A percentile compares a stretch with the other conserved stretches of the same genome.
Conservation (phyloP, 2,888 invertebrate species). For the Melolontha melolontha region DNA sequence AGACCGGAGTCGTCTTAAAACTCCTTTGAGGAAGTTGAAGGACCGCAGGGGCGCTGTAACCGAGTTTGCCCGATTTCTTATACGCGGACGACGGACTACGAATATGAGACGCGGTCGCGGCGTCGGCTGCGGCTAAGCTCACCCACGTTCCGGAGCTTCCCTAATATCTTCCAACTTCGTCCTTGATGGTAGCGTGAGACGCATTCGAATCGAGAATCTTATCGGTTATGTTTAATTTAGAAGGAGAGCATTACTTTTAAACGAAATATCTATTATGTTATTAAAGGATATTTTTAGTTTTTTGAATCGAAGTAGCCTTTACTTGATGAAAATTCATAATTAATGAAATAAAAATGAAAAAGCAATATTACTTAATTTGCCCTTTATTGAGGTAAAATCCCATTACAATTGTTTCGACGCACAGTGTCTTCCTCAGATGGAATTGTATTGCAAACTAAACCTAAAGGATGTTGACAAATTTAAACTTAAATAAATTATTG, state of each 20-base stretch:
- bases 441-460: too few species aligned
- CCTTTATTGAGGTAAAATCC: too few species aligned
- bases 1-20: conserved; percentile 56
- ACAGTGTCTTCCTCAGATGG: too few species aligned
- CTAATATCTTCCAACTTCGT: conserved; percentile 15
- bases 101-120: conserved; percentile 48
- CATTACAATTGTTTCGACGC: too few species aligned
- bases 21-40: conserved; percentile 58
- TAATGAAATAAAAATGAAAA: too few species aligned
- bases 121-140: conserved; percentile 46
- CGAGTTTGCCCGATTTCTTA: conserved; percentile 53
- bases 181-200: conserved; percentile 44
- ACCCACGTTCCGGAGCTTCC: background rate
- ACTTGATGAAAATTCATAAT: too few species aligned
- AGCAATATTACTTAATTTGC: too few species aligned
- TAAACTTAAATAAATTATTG: too few species aligned
- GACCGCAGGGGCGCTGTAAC: conserved; percentile 51
- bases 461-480: too few species aligned
- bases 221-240: conserved; percentile 50
- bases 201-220: conserved; percentile 47
- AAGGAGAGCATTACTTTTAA: conserved; percentile 28
- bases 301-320: too few species aligned
- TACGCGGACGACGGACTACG: conserved; percentile 49
- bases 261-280: too few species aligned
- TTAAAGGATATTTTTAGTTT: too few species aligned